Evolutionary conservation across 2,797 vertebrate genomes (phyloP), one percentile per base, ranked within the genome.

Genomic region (Manis javanica): DNA sequence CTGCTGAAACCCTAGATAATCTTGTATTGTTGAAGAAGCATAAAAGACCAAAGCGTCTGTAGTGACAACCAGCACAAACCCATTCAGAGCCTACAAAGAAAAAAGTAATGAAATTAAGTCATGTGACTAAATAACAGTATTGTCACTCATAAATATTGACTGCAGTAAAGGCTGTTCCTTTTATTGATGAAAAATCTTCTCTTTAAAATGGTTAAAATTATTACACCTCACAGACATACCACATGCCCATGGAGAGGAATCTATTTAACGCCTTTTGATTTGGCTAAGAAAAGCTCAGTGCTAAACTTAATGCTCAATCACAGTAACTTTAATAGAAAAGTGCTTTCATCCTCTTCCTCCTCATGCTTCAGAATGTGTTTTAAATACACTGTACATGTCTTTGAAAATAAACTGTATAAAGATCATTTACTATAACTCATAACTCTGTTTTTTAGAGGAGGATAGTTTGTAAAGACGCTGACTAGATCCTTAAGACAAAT

Each of bases 1-100:
- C 97, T 99, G 99, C 96, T 99, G 99, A 98, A 99, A 99, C 6
- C 99, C 99, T 83, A 99, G 97, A 95, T 99, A 99, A 95, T 99
- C 99, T 91, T 99, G 99, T 92, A 99, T 99, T 61, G 99, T 99
- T 26, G 99, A 98, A 46, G 99, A 99, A 26, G 98, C 98, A 0
- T 99, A 99, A 97, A 99, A 99, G 90, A 99, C 98, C 69, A 99
- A 97, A 53, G 99, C 99, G 90, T 99, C 99, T 4, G 98, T 97
- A 0, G 99, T 99, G 94, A 99, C 98, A 92, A 99, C 99, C 95
- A 99, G 93, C 5, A 99, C 98, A 95, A 99, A 99, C 75, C 99
- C 99, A 97, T 98, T 99, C 86, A 99, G 98, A 59, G 99, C 99
- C 99, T 99, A 96, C 1, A 97, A 94, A 95, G 31, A 59, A 98